Evolutionary conservation across 2,797 vertebrate genomes (phyloP).

Genomic region (Phrynocephalus guinanensis): DNA sequence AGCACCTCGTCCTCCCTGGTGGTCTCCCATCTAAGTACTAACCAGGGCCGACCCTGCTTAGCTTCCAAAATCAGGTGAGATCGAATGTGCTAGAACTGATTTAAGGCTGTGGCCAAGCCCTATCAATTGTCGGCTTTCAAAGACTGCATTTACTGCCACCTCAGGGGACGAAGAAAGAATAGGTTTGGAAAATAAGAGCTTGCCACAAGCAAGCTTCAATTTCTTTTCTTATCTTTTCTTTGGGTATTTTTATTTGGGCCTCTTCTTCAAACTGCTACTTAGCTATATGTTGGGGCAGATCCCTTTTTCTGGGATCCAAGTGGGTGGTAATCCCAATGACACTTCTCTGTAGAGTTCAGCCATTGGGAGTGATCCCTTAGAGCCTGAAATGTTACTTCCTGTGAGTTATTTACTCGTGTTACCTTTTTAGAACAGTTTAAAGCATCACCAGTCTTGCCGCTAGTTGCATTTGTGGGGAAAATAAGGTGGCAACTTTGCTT

Average conservation of each 20-base stretch:
- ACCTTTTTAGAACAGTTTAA: no score
- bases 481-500: no score
- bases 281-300: not conserved
- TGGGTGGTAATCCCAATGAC: no score
- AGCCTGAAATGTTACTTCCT: no score
- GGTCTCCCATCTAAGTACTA: no score
- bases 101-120: not conserved
- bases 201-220: not conserved
- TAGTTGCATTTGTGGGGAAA: no score
- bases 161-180: conserved; percentile 9
- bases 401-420: no score
- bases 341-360: not conserved
- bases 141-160: conserved; percentile 16
- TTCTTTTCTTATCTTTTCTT: not conserved
- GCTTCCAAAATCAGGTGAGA: no score
- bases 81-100: not conserved
- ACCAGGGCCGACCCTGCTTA: no score
- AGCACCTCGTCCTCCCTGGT: no score
- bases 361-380: no score
- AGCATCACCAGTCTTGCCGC: no score
- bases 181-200: not conserved
- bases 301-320: not conserved
- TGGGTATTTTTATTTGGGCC: not conserved
- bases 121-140: not conserved
- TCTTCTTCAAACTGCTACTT: conserved; percentile 10